A percentile compares a stretch with the other conserved stretches of the same genome.
Evolutionary conservation across 2,113 vertebrate species (phyloP).

Genomic region (Balaeniceps rex): DNA sequence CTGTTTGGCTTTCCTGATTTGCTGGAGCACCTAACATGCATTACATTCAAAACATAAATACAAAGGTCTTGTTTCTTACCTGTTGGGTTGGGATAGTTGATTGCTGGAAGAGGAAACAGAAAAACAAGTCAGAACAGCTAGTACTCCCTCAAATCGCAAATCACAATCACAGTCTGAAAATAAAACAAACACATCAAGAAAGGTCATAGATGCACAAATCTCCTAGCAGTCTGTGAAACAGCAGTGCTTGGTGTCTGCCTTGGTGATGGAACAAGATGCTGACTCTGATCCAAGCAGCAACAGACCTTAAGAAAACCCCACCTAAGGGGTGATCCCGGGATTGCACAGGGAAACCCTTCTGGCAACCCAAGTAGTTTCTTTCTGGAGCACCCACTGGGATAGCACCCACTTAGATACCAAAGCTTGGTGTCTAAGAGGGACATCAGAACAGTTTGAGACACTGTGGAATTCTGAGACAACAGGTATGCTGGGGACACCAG

Average conservation of each 20-base stretch:
- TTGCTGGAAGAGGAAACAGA: conserved; percentile 59
- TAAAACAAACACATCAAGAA: neutral
- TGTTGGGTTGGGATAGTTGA: conserved; percentile 66
- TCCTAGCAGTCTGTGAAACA: neutral
- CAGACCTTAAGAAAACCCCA: neutral
- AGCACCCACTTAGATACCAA: neutral
- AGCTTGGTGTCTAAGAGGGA: neutral
- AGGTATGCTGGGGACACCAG: neutral
- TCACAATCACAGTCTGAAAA: neutral
- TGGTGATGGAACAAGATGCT: neutral
- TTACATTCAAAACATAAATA: neutral
- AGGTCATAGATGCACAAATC: neutral
- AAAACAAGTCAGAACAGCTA: conserved; percentile 40
- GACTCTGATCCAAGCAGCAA: neutral
- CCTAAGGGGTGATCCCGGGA: neutral
- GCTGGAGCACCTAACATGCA: neutral
- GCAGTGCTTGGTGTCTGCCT: neutral
- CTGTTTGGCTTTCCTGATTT: neutral
- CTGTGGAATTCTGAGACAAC: neutral
- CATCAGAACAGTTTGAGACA: neutral
- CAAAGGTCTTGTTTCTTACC: conserved; percentile 46
- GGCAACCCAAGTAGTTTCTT: neutral
- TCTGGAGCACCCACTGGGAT: neutral
- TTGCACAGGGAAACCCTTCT: neutral
- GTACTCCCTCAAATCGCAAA: neutral